Base-by-base conservation (phyloP, 2,888 invertebrate species). In the Lasioglossum calceatum region DNA sequence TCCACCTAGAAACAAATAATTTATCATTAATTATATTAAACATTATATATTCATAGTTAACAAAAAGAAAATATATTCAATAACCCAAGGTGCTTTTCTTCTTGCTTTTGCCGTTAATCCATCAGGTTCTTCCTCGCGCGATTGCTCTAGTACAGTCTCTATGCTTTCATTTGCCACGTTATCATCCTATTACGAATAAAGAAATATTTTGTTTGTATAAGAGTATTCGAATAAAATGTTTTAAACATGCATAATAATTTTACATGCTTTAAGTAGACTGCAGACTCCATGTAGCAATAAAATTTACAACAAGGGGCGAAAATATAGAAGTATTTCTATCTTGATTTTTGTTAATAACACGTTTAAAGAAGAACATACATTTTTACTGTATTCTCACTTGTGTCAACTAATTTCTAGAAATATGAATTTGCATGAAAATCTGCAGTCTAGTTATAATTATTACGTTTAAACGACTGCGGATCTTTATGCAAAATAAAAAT, bases 1-100 rank as follows among this genome's bases (percentile, higher is more conserved):
- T 95, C 94, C 44, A 95, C 94, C 95, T 95, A 42, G 0, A 79
- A 74, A 79, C 14, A 70, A 71, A 75, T 14, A 27, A 36, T 61
- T 58, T 73, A 16, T 77, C 36, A 77, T 72, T n/a, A 67, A 77
- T 50, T 71, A 67, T 14, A 70, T 36, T 85, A 44, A 23, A 14
- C n/a, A 71, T 71, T 14, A 71, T 27, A n/a, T 42, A 27, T 58
- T 61, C 79, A 75, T 27, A 12, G 42, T 71, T 42, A 42, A 71
- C 7, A 71, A n/a, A 42, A 42, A 23, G 12, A 61, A 64, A 42
- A 47, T 16, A 54, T 72, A 72, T 70, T 16, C 2, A 81, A 78
- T 89, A 92, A 95, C 95, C 95, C 95, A 95, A 78, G 95, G 95
- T 77, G 94, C 94, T 91, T 93, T 94, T 82, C 92, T 91, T 80